Percentiles rank a stretch among this genome's conserved stretches.
phyloP scores from a whole-genome alignment of 1,140 invertebrate genomes.

The Scaptodrosophila lebanonensis region DNA sequence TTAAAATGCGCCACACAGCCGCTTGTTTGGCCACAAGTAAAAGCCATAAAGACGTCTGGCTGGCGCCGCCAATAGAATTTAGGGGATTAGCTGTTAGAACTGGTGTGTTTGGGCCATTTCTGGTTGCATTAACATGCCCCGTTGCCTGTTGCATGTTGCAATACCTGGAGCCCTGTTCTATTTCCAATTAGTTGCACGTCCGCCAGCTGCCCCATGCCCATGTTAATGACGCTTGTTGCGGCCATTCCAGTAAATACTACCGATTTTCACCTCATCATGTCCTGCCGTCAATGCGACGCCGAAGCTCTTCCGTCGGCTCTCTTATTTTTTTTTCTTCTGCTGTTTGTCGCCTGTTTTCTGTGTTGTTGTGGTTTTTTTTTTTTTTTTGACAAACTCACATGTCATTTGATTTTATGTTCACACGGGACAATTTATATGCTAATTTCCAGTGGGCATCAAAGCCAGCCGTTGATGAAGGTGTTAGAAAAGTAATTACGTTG shows the following conservation, averaged over 20 bases:
- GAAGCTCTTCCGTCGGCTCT: conserved; percentile 16
- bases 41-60: conserved; percentile 67
- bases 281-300: conserved; percentile 50
- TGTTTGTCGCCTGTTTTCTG: conserved; percentile 15
- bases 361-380: conserved; percentile 7
- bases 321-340: conserved; percentile 38
- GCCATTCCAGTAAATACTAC: background rate
- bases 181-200: conserved; percentile 73
- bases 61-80: conserved; percentile 63
- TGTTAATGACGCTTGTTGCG: conserved; percentile 39
- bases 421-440: conserved; percentile 75
- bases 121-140: conserved; percentile 5
- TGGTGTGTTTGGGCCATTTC: conserved; percentile 3
- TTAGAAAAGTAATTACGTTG: conserved; percentile 71
- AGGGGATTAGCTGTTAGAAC: conserved; percentile 40
- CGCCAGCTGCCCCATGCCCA: conserved; percentile 23
- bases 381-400: conserved; percentile 70
- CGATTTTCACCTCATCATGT: conserved; percentile 62
- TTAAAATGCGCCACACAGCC: conserved; percentile 56
- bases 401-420: conserved; percentile 74
- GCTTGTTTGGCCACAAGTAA: conserved; percentile 14
- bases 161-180: conserved; percentile 48
- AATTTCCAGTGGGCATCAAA: conserved; percentile 71
- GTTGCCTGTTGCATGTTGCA: conserved; percentile 30
- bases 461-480: conserved; percentile 66